A percentile compares a stretch with the other conserved stretches of the same genome.
These are phyloP conservation scores for Maniola jurtina DNA, from an alignment of 1,140 invertebrate species.

Conservation along the genomic window DNA sequence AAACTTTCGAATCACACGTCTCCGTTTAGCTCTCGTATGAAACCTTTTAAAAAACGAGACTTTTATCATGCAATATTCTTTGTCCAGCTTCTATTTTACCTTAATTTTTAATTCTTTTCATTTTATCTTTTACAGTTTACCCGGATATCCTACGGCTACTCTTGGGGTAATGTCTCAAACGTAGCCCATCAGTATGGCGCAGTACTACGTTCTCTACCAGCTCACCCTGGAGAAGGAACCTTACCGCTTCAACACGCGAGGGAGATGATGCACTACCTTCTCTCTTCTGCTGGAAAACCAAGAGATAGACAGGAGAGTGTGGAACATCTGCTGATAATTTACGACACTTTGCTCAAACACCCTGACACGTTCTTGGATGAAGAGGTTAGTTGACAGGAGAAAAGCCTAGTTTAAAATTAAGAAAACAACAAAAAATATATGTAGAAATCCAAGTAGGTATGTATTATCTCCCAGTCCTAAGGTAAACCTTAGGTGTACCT, in stretches of 20 bases:
- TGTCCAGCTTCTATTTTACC: too few species aligned
- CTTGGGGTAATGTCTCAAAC: conserved; percentile 77
- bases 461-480: too few species aligned
- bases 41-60: too few species aligned
- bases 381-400: conserved; percentile 43
- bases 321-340: conserved; percentile 59
- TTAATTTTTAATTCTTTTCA: too few species aligned
- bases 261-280: conserved; percentile 59
- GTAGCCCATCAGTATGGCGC: conserved; percentile 75
- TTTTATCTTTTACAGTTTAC: conserved; percentile 77
- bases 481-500: too few species aligned
- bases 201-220: conserved; percentile 70
- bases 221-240: conserved; percentile 80
- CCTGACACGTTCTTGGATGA: conserved; percentile 70
- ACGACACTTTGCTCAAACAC: conserved; percentile 62
- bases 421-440: too few species aligned
- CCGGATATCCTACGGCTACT: conserved; percentile 82
- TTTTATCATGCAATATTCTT: neutral
- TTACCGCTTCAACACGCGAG: conserved; percentile 53
- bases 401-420: neutral
- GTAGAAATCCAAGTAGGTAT: too few species aligned
- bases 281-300: conserved; percentile 52
- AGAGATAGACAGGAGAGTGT: conserved; percentile 49
- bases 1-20: too few species aligned
- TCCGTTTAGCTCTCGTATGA: too few species aligned